These are phyloP conservation scores for Drosophila suzukii DNA, from an alignment of 1,140 invertebrate genomes.

Conservation along the genomic window DNA sequence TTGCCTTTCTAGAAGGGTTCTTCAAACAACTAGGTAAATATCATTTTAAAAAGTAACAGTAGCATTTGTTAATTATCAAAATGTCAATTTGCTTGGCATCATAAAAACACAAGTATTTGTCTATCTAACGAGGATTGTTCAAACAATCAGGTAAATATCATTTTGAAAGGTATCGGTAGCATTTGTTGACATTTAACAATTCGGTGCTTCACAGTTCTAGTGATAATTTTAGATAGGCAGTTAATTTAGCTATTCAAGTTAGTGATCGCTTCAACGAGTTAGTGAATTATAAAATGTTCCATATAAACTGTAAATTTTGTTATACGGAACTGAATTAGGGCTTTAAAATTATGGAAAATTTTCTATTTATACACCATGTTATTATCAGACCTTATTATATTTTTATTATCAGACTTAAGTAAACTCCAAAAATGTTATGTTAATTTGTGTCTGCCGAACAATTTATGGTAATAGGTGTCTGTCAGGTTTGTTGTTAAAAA, in stretches of 20 bases:
- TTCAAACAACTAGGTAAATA: constrained; percentile 6
- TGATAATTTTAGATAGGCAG: too few relatives aligned
- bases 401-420: background rate
- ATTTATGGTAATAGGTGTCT: constrained; percentile 23
- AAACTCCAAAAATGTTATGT: constrained; percentile 12
- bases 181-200: too few relatives aligned
- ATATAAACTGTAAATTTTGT: too few relatives aligned
- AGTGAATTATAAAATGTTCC: too few relatives aligned
- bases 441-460: constrained; percentile 19
- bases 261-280: too few relatives aligned
- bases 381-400: too few relatives aligned
- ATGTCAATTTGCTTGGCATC: too few relatives aligned
- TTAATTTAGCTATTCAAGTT: too few relatives aligned
- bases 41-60: background rate
- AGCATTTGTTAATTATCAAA: too few relatives aligned
- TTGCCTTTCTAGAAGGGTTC: constrained; percentile 18
- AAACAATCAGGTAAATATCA: constrained; percentile 1
- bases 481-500: constrained; percentile 8
- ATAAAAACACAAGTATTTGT: constrained; percentile 9
- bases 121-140: constrained; percentile 15
- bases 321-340: too few relatives aligned
- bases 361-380: too few relatives aligned
- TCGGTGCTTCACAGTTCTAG: too few relatives aligned
- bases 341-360: background rate
- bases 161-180: background rate